Conservation (phyloP, 2,113 vertebrate genomes). For the Tachuris rubrigastra region DNA sequence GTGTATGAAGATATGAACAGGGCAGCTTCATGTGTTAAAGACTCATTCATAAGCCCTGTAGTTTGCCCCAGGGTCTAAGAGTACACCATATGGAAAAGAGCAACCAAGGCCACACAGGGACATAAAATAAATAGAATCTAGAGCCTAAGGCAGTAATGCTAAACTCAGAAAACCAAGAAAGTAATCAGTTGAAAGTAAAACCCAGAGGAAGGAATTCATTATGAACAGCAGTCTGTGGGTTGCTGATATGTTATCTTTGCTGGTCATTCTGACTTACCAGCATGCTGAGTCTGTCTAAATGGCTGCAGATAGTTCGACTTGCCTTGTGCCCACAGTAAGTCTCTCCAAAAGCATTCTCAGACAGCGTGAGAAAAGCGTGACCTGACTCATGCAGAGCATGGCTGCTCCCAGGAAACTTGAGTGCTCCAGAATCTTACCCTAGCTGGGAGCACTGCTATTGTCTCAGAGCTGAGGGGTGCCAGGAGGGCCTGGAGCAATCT, state of each 20-base stretch:
- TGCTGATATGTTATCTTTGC: slow-evolving; percentile 1
- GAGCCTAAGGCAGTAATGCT: background rate
- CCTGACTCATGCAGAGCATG: background rate
- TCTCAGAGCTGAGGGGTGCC: background rate
- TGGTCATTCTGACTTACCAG: background rate
- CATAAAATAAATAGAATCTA: background rate
- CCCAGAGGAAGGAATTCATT: slow-evolving; percentile 7
- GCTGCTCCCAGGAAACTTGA: background rate
- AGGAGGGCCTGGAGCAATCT: background rate
- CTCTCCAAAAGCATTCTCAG: background rate
- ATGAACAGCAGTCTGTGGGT: background rate
- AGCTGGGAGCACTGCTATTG: slow-evolving; percentile 29
- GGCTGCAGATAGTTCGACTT: background rate
- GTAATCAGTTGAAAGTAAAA: slow-evolving; percentile 8
- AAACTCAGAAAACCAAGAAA: background rate
- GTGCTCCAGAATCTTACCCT: background rate
- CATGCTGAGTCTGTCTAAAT: background rate
- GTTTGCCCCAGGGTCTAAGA: background rate
- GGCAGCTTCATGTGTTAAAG: background rate
- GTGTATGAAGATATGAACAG: background rate
- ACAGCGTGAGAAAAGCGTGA: slow-evolving; percentile 53
- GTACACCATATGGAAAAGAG: background rate
- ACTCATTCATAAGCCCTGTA: background rate
- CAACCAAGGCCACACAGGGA: background rate
- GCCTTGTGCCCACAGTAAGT: background rate